These are phyloP conservation scores for Seira musarum DNA, from an alignment of 2,888 invertebrate species.

Conservation along the genomic window DNA sequence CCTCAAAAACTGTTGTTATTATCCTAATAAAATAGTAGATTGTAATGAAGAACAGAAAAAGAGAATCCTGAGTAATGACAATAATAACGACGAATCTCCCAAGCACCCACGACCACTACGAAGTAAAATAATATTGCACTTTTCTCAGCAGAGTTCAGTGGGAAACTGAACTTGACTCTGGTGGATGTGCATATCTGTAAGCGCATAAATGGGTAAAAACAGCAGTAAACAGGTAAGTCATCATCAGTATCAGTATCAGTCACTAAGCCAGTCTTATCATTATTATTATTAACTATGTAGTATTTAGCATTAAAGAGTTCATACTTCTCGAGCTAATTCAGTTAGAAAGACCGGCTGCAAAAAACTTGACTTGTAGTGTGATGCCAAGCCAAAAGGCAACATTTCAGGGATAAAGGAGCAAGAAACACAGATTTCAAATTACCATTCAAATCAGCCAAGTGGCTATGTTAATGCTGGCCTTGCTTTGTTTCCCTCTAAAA, in stretches of 20 bases:
- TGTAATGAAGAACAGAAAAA: too few species aligned
- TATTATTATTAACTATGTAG: constrained; percentile 2
- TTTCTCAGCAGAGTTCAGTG: constrained; percentile 51
- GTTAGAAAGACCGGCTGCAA: constrained; percentile 13
- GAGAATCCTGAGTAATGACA: too few species aligned
- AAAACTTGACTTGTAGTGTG: too few species aligned
- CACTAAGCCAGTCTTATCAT: constrained; percentile 36
- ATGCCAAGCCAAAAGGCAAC: too few species aligned
- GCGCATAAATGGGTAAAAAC: neutral
- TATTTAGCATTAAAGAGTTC: constrained; percentile 15
- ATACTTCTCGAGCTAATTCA: constrained; percentile 38
- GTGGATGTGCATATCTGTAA: neutral
- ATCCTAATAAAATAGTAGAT: too few species aligned
- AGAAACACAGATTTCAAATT: too few species aligned
- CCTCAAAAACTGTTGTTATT: too few species aligned
- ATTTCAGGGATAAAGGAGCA: too few species aligned
- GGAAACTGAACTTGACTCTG: constrained; percentile 50
- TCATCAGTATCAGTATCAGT: constrained; percentile 35
- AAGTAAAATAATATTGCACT: constrained; percentile 25
- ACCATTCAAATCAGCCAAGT: too few species aligned
- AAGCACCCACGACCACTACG: too few species aligned
- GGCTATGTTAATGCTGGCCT: constrained; percentile 15
- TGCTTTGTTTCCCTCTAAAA: constrained; percentile 20
- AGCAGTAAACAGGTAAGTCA: constrained; percentile 28
- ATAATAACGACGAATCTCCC: too few species aligned